Base-by-base conservation (phyloP, 2,113 vertebrate species). In the Mus pahari region DNA sequence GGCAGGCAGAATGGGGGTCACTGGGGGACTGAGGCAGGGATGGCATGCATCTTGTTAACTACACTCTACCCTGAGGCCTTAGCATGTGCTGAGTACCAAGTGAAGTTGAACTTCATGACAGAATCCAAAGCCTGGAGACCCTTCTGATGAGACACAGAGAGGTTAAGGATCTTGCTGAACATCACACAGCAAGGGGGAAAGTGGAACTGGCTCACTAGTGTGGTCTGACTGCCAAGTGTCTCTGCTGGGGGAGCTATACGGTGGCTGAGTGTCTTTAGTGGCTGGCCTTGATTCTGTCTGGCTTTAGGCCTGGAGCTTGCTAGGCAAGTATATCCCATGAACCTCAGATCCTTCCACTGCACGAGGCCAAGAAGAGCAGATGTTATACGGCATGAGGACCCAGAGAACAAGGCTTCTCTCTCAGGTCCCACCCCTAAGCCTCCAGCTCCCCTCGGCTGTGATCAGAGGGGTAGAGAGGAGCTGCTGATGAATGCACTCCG, bases 251-350 rank as follows among this genome's bases (percentile, higher is more conserved):
- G 48, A 4, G 12, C 17, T 0, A 2, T 4, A 55, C 31, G 13
- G 20, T 0, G 64, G 68, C 0, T 48, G 26, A 50, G 62, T 28
- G 4, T 39, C 53, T 45, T 10, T 19, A 24, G 53, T 1, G 4
- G 70, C n/a, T 12, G 55, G 16, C 58, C 4, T 62, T 31, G 10
- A 10, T 36, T 42, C n/a, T 2, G 14, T 8, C 24, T 36, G 7
- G 45, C 60, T 84, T 77, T 17, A 14, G 68, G 55, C 36, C 58
- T 17, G 28, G 73, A 7, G 1, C 64, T 84, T 45, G 64, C 83
- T 24, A 0, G 0, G 45, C 20, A 12, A 31, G 66, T 28, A 8
- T 5, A 75, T 3, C 81, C 36, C 28, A 1, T 0, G n/a, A 62
- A 79, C 74, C 83, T 87, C 9, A 0, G 39, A 16, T 7, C 31